Evolutionary conservation across 2,113 vertebrate genomes (phyloP).

Genomic region (Embiotoca jacksoni): DNA sequence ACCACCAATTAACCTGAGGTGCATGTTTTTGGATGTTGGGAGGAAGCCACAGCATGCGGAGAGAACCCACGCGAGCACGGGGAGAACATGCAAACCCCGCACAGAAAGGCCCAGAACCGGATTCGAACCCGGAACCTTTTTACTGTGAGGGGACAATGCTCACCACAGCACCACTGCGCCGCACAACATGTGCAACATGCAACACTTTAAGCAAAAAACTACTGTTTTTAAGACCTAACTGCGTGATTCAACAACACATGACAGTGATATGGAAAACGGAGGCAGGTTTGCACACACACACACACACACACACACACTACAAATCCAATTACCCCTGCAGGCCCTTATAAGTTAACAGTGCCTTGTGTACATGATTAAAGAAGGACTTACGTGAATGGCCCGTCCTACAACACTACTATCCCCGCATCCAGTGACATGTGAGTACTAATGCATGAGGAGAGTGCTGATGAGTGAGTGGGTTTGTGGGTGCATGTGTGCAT

Average conservation of each 20-base stretch:
- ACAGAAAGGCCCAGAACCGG: no score
- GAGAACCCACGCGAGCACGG: no score
- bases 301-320: neutral
- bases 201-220: no score
- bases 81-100: no score
- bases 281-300: slow-evolving; percentile 28
- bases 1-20: no score
- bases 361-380: slow-evolving; percentile 35
- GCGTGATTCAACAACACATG: slow-evolving; percentile 47
- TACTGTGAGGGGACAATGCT: no score
- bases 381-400: slow-evolving; percentile 24
- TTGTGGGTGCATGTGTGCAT: neutral
- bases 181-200: no score
- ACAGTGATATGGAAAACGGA: slow-evolving; percentile 53
- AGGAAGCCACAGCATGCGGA: no score
- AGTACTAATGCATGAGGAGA: slow-evolving; percentile 36
- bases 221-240: neutral
- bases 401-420: slow-evolving; percentile 2
- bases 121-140: no score
- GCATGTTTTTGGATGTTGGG: no score
- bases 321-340: slow-evolving; percentile 19
- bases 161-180: no score
- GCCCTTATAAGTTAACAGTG: slow-evolving; percentile 45
- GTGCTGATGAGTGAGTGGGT: slow-evolving; percentile 12
- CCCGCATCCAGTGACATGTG: slow-evolving; percentile 47